Conservation (phyloP, 2,888 invertebrate genomes). For the Nemapogon koenigi region DNA sequence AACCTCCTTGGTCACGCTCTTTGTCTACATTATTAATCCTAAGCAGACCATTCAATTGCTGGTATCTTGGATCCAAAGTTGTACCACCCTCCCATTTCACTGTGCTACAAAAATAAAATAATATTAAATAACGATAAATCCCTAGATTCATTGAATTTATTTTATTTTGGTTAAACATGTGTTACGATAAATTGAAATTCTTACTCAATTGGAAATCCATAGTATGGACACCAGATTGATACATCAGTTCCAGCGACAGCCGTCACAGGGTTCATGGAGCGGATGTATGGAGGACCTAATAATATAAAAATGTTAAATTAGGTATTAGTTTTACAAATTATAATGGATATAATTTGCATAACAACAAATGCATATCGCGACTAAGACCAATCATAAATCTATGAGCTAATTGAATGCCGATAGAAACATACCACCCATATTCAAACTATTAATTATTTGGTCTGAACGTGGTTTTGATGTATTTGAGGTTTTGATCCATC, state of each 20-base stretch:
- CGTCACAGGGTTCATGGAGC: constrained; percentile 75
- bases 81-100: constrained; percentile 72
- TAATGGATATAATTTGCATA: no score
- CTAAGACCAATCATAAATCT: no score
- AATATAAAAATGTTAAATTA: no score
- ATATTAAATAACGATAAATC: background rate
- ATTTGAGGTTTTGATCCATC: no score
- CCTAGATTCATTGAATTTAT: background rate
- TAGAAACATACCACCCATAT: no score
- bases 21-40: constrained; percentile 69
- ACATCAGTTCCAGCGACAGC: constrained; percentile 82
- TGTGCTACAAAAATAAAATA: constrained; percentile 38
- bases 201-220: constrained; percentile 80
- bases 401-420: no score
- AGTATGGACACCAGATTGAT: constrained; percentile 82
- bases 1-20: constrained; percentile 75
- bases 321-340: no score
- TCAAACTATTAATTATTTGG: no score
- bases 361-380: no score
- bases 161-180: background rate
- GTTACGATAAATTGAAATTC: constrained; percentile 14
- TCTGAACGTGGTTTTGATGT: no score
- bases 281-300: constrained; percentile 77
- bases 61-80: constrained; percentile 55
- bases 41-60: constrained; percentile 63